Evolutionary conservation across 2,888 invertebrate genomes (phyloP), one percentile per base, ranked within the genome.

Genomic region (Aphidius colemani): DNA sequence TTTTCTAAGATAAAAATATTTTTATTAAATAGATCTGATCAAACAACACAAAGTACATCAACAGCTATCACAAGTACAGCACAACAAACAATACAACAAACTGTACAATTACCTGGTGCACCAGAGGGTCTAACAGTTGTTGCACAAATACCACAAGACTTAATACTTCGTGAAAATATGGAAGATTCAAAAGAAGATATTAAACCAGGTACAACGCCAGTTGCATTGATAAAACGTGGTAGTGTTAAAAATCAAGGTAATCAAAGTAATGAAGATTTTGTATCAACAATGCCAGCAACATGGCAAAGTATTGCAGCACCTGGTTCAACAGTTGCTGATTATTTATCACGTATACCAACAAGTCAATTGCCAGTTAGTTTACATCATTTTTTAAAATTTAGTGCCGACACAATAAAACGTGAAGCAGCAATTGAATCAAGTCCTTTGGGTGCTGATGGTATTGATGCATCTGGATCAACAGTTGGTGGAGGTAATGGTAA

Each of bases 101-200:
- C 81, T 1, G 81, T 82, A 0, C 82, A 82, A 53, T 69, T 82
- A 7, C 85, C 85, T 5, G 85, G 85, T 30, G 82, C 86, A 5
- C 85, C 86, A 0, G 86, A 86, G 84, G 89, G 90, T 39, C 83
- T 91, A 71, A 90, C 90, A 59, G 87, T 91, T 40, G 85, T 91
- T 30, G 86, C 90, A 0, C 86, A 89, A 8, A 79, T 91, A 62
- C 90, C 91, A 0, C 90, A 89, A 72, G 90, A 91, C 71, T 85
- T 91, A 78, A 90, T 90, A 73, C 76, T 90, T 30, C 82, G 82
- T 7, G 82, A 83, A 45, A 78, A 78, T 44, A 82, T 84, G 60
- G 82, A 82, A 41, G 82, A 82, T n/a, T 78, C 82, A 3, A 84
- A 85, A 58, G 83, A 84, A 43, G 83, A 83, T n/a, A 76, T 83